A percentile compares a stretch with the other conserved stretches of the same genome.
Evolutionary conservation across 2,797 vertebrate species (phyloP).

Genomic region (Silurus lanzhouensis): DNA sequence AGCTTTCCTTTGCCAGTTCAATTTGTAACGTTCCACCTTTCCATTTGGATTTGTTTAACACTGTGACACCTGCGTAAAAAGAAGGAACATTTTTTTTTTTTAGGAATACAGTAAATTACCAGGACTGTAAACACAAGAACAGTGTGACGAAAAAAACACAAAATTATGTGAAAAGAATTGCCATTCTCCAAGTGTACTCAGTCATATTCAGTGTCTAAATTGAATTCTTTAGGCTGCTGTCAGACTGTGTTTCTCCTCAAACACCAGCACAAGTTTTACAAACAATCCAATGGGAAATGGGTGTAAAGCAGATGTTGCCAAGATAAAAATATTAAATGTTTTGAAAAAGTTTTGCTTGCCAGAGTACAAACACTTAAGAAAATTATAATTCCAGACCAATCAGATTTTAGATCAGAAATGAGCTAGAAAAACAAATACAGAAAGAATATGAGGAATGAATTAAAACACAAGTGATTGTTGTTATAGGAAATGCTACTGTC

Average conservation of each 20-base stretch:
- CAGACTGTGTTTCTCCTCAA: neutral
- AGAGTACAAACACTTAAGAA: neutral
- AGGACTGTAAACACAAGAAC: neutral
- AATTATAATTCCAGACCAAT: neutral
- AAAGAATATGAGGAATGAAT: neutral
- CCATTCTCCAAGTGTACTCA: neutral
- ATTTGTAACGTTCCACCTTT: conserved; percentile 92
- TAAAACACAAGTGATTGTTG: too few relatives aligned
- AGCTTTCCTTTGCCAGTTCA: conserved; percentile 91
- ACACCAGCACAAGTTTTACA: neutral
- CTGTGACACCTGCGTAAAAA: conserved; percentile 76
- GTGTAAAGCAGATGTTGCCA: neutral
- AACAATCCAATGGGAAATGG: neutral
- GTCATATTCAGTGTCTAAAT: neutral
- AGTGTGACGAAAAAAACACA: neutral
- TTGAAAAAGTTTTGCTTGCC: neutral
- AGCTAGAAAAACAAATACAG: neutral
- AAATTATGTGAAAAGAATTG: neutral
- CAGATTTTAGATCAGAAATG: neutral
- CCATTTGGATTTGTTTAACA: conserved; percentile 93
- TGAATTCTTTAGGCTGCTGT: neutral
- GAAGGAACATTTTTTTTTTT: neutral
- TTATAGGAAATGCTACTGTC: neutral
- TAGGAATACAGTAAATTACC: neutral
- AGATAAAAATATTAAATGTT: neutral